Conservation (phyloP, 2,888 invertebrate species). For the Itoplectis maculator region DNA sequence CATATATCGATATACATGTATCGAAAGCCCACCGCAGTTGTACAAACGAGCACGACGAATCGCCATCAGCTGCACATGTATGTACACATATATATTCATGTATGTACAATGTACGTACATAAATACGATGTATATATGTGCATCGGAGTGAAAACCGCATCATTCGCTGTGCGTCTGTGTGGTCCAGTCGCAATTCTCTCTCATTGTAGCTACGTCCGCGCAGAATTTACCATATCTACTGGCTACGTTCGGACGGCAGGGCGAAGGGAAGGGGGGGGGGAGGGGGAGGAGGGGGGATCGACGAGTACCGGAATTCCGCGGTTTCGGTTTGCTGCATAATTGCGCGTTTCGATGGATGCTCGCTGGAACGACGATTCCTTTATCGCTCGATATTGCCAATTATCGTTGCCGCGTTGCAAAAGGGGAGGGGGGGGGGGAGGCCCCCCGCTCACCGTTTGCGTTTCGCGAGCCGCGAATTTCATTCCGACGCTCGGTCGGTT, state of each 20-base stretch:
- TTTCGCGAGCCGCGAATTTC: conserved; percentile 47
- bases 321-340: conserved; percentile 81
- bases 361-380: conserved; percentile 77
- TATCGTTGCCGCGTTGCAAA: conserved; percentile 73
- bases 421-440: too few species aligned
- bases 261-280: too few species aligned
- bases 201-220: conserved; percentile 24
- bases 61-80: too few species aligned
- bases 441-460: conserved; percentile 70
- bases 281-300: conserved; percentile 45
- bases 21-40: conserved; percentile 43
- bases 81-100: too few species aligned
- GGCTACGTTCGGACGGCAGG: too few species aligned
- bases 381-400: conserved; percentile 81
- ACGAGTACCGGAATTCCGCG: conserved; percentile 76
- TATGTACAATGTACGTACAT: too few species aligned
- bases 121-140: conserved; percentile 58
- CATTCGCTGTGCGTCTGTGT: conserved; percentile 67
- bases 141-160: conserved; percentile 76
- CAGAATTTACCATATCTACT: conserved; percentile 39
- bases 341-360: conserved; percentile 75
- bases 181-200: conserved; percentile 71
- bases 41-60: conserved; percentile 25
- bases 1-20: conserved; percentile 16
- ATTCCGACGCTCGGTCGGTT: conserved; percentile 1